Evolutionary conservation across 1,140 invertebrate genomes (phyloP).

Genomic region (Neelides sp.): DNA sequence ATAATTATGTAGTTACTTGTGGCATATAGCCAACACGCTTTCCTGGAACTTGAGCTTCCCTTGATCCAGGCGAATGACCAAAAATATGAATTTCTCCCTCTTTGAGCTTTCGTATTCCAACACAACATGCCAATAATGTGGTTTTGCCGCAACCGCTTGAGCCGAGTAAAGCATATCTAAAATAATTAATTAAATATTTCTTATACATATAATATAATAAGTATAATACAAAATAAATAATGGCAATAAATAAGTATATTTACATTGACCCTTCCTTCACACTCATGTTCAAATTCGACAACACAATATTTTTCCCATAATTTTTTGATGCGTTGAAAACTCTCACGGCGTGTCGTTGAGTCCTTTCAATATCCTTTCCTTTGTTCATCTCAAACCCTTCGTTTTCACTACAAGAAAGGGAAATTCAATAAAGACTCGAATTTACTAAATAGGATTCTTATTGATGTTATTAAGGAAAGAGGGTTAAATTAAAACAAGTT

Average conservation of each 20-base stretch:
- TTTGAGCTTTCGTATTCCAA: constrained; percentile 35
- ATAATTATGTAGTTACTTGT: constrained; percentile 33
- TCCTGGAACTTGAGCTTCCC: constrained; percentile 39
- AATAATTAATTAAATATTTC: neutral
- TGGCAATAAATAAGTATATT: neutral
- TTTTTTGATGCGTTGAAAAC: too few relatives aligned
- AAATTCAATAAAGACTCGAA: too few relatives aligned
- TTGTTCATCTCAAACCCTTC: too few relatives aligned
- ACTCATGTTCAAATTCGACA: constrained; percentile 23
- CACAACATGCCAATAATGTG: constrained; percentile 37
- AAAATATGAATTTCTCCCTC: constrained; percentile 36
- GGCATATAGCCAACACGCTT: constrained; percentile 57
- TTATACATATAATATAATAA: neutral
- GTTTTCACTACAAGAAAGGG: too few relatives aligned
- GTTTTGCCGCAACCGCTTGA: constrained; percentile 36
- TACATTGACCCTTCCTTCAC: constrained; percentile 25
- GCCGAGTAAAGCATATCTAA: constrained; percentile 37
- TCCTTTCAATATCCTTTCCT: too few relatives aligned
- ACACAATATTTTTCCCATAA: too few relatives aligned
- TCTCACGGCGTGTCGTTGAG: too few relatives aligned
- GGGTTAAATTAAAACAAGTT: too few relatives aligned
- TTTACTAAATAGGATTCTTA: too few relatives aligned
- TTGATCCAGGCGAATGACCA: constrained; percentile 37
- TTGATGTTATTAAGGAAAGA: too few relatives aligned
- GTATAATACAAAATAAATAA: neutral